Evolutionary conservation across 2,888 invertebrate genomes (phyloP).

Genomic region (Sarcophaga rosellei): DNA sequence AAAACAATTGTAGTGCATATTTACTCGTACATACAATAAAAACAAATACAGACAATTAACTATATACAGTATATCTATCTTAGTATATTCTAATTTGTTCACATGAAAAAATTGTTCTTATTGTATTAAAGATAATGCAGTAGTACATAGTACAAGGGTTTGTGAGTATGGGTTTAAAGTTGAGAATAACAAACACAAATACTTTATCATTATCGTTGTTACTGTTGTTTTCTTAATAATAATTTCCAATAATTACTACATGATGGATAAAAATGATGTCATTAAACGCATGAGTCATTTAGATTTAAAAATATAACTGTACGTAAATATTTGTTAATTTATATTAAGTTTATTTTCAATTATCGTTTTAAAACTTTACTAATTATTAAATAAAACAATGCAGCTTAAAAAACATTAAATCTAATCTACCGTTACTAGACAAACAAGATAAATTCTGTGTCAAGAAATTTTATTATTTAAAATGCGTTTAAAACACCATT

Average conservation of each 20-base stretch:
- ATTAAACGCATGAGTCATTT: conserved; percentile 31
- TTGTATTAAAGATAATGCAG: conserved; percentile 22
- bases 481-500: no score
- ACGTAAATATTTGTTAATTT: no score
- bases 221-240: not conserved
- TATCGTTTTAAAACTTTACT: no score
- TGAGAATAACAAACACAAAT: conserved; percentile 13
- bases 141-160: conserved; percentile 2
- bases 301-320: no score
- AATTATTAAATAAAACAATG: no score
- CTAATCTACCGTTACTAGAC: no score
- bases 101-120: not conserved
- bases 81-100: not conserved
- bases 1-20: conserved; percentile 10
- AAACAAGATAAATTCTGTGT: no score
- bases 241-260: conserved; percentile 15
- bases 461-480: no score
- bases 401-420: no score
- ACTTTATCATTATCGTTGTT: no score
- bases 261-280: not conserved
- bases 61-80: not conserved
- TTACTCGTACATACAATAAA: not conserved
- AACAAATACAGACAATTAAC: conserved; percentile 13
- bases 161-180: conserved; percentile 22
- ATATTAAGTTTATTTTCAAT: no score